These are phyloP conservation scores for Lymantria monacha DNA, from an alignment of 2,888 invertebrate genomes.

Conservation along the genomic window DNA sequence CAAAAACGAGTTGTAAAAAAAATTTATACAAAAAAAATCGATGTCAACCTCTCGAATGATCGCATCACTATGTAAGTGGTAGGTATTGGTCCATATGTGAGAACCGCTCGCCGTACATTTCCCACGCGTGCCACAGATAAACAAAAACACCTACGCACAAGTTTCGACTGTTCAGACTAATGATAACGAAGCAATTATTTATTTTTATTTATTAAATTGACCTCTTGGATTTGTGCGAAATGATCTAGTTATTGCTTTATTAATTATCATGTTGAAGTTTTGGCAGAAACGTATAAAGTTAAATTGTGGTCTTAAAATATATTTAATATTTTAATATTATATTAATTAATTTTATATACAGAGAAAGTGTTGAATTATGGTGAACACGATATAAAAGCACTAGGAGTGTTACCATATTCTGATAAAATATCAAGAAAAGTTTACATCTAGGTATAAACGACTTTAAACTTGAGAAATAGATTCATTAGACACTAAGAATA, in stretches of 20 bases:
- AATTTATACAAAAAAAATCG: conserved; percentile 10
- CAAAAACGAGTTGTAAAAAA: conserved; percentile 1
- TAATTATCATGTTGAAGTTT: too few species aligned
- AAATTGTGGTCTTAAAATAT: too few species aligned
- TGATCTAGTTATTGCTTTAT: not conserved
- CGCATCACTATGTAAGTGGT: conserved; percentile 17
- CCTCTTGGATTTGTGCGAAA: conserved; percentile 3
- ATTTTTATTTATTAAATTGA: conserved; percentile 35
- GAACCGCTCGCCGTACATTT: conserved; percentile 52
- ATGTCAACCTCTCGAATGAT: conserved; percentile 6
- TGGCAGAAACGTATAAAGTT: too few species aligned
- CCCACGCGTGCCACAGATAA: conserved; percentile 69
- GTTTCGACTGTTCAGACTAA: conserved; percentile 45
- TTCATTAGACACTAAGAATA: too few species aligned
- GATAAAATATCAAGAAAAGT: too few species aligned
- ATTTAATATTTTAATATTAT: too few species aligned
- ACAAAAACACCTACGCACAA: conserved; percentile 62
- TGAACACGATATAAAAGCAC: too few species aligned
- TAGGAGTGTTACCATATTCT: too few species aligned
- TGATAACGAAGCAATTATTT: conserved; percentile 59
- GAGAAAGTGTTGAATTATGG: too few species aligned
- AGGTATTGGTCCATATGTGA: conserved; percentile 48
- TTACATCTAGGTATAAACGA: too few species aligned
- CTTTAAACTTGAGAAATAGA: too few species aligned
- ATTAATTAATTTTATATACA: too few species aligned